phyloP scores from a whole-genome alignment of 2,113 vertebrate genomes.

The Campylorhamphus procurvoides region DNA sequence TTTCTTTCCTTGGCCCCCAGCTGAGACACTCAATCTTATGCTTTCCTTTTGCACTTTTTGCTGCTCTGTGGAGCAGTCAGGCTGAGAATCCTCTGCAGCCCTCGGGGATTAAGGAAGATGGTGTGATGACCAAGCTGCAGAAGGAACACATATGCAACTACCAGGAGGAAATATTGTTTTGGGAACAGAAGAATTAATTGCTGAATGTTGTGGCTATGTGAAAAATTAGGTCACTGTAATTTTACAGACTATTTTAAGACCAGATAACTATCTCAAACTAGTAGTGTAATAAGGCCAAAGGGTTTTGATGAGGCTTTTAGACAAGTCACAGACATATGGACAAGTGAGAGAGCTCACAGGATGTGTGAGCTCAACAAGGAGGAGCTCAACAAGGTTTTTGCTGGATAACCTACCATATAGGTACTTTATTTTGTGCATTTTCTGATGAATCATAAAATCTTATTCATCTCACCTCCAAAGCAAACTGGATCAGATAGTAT shows the following conservation, averaged over 20 bases:
- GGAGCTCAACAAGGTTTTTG: neutral
- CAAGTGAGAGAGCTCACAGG: neutral
- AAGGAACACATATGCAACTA: neutral
- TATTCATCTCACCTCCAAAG: neutral
- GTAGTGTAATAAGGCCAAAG: neutral
- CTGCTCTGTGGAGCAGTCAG: neutral
- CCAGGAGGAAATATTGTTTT: neutral
- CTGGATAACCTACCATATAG: neutral
- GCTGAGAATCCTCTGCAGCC: neutral
- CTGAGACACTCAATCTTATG: neutral
- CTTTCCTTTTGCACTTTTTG: neutral
- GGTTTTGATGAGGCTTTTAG: neutral
- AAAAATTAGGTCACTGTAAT: constrained; percentile 17
- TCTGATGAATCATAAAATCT: neutral
- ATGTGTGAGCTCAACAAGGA: neutral
- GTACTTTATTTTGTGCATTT: neutral
- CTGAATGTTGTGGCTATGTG: neutral
- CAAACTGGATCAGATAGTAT: neutral
- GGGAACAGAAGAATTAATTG: constrained; percentile 1
- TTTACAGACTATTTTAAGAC: constrained; percentile 23
- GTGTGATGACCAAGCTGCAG: neutral
- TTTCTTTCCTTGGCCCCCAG: neutral
- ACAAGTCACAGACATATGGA: neutral
- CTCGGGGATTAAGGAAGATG: neutral
- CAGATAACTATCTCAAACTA: neutral